These are phyloP conservation scores for Astyanax mexicanus DNA, from an alignment of 2,797 vertebrate species.

Conservation along the genomic window DNA sequence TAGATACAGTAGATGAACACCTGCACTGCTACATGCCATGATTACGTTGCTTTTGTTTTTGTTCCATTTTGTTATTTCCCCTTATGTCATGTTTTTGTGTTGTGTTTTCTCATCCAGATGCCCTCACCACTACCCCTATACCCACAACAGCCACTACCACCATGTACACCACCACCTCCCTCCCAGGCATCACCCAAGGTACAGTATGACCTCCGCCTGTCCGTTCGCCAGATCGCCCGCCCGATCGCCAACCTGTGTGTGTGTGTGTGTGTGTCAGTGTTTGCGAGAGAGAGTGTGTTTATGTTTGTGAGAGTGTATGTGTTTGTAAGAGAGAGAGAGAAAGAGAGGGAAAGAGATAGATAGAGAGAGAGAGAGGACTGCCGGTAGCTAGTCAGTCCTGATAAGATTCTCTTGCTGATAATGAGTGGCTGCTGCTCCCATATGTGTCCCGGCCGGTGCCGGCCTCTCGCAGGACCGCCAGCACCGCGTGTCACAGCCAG, in stretches of 20 bases:
- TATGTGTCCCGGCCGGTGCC: slow-evolving; percentile 46
- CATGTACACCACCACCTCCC: slow-evolving; percentile 84
- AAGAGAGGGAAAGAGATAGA: slow-evolving; percentile 18
- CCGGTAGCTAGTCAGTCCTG: slow-evolving; percentile 54
- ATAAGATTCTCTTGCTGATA: slow-evolving; percentile 63
- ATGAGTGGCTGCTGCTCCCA: slow-evolving; percentile 52
- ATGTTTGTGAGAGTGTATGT: background rate
- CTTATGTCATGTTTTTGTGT: slow-evolving; percentile 78
- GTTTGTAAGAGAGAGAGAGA: slow-evolving; percentile 11
- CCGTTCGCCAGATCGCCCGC: slow-evolving; percentile 51
- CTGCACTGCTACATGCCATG: background rate
- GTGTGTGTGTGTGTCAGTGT: slow-evolving; percentile 14
- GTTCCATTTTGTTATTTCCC: slow-evolving; percentile 76
- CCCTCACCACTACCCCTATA: slow-evolving; percentile 97
- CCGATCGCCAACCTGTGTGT: no score
- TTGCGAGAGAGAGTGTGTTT: slow-evolving; percentile 18
- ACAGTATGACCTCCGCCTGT: slow-evolving; percentile 85
- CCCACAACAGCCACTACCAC: slow-evolving; percentile 88
- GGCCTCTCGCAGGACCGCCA: slow-evolving; percentile 37
- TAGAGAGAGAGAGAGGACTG: slow-evolving; percentile 35
- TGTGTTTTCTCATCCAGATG: slow-evolving; percentile 98
- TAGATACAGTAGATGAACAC: background rate
- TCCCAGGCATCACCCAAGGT: slow-evolving; percentile 80
- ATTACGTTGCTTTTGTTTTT: slow-evolving; percentile 7
- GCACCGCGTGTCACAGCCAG: slow-evolving; percentile 45